Evolutionary conservation across 2,888 invertebrate species (phyloP), one percentile per base, ranked within the genome.

Genomic region (Ischnus inquisitorius): DNA sequence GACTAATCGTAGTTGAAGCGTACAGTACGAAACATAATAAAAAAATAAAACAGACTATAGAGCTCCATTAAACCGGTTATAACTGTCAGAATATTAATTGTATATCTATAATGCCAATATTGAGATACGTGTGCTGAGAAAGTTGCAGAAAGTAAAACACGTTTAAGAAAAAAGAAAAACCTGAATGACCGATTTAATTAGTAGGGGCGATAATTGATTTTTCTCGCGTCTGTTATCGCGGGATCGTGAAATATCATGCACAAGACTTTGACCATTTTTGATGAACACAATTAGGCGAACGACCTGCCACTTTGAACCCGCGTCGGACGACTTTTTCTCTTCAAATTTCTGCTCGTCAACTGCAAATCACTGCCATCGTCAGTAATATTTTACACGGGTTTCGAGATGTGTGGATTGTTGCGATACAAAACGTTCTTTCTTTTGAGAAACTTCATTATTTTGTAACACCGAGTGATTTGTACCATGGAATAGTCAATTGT

Each of bases 1-100:
- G 14, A 28, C 60, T 28, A 57, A 57, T 14, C 46, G 28, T 12
- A 46, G 48, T 60, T 67, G 12, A 48, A 28, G 14, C 71, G 41
- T 22, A 28, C 34, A 25, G 48, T 48, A 28, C 41, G 51, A 43
- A 71, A 72, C 54, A 62, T 46, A 48, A 72, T 34, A 51, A 65
- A 39, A 25, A 16, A 60, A 82, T 51, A 75, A 60, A 68, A 65
- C 65, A 60, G 14, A 28, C 25, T 57, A 4, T 57, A 71, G 65
- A 60, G 67, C 76, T 80, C 76, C 62, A 41, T 64, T 62, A 62
- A 57, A 80, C 60, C 51, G 72, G 76, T 54, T 79, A 16, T 16
- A 48, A 79, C 48, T 48, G n/a, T 82, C 39, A 39, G 16, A 60
- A 69, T n/a, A 19, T 39, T 51, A 54, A 57, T 25, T 25, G 22